Evolutionary conservation across 2,113 vertebrate species (phyloP).

Genomic region (Sphyrna mokarran): DNA sequence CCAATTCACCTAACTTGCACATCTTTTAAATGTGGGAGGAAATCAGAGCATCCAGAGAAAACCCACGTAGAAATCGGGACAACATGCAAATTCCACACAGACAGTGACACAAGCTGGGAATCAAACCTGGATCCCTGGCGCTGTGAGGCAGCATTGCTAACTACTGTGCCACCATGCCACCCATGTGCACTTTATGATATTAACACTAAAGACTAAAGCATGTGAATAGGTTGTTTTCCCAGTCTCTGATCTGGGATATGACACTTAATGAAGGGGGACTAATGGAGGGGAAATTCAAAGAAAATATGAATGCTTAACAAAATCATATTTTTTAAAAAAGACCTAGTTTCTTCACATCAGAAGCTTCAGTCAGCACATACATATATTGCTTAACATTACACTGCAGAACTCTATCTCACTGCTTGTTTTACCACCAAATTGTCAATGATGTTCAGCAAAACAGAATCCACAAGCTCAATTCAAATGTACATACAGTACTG

Average conservation of each 20-base stretch:
- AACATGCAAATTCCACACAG: too few relatives aligned
- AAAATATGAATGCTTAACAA: too few relatives aligned
- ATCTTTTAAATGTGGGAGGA: too few relatives aligned
- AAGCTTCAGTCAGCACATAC: not conserved
- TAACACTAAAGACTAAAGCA: not conserved
- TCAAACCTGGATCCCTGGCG: too few relatives aligned
- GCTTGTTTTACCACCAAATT: not conserved
- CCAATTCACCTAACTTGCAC: too few relatives aligned
- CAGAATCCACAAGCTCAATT: not conserved
- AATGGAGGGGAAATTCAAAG: not conserved
- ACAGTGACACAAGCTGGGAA: too few relatives aligned
- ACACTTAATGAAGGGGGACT: not conserved
- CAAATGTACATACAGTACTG: not conserved
- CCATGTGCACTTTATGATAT: not conserved
- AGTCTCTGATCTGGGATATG: not conserved
- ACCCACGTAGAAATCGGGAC: too few relatives aligned
- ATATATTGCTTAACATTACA: not conserved
- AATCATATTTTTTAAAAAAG: not conserved
- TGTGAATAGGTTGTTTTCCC: not conserved
- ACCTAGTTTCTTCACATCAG: not conserved
- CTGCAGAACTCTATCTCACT: not conserved
- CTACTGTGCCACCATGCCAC: too few relatives aligned
- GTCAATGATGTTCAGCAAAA: not conserved
- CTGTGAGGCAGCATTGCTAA: too few relatives aligned
- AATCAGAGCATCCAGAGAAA: too few relatives aligned